phyloP scores from a whole-genome alignment of 1,140 invertebrate genomes.

The Bombus cullumanus region DNA sequence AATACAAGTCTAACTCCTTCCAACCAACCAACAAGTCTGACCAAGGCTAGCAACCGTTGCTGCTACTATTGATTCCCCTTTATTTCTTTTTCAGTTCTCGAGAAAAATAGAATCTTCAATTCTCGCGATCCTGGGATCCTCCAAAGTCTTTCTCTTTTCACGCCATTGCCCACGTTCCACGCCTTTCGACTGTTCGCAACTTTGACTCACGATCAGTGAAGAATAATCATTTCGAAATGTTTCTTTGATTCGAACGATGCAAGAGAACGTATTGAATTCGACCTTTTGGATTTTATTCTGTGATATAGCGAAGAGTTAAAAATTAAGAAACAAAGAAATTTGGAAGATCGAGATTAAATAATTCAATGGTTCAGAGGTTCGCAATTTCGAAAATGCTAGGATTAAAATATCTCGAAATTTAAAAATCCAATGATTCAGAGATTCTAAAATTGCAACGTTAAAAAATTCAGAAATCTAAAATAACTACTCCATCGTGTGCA shows the following conservation, averaged over 20 bases:
- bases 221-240: not conserved
- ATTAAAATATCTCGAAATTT: not conserved
- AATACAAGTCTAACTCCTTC: constrained; percentile 74
- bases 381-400: not conserved
- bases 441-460: not conserved
- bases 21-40: constrained; percentile 50
- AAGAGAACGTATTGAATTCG: not conserved
- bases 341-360: not conserved
- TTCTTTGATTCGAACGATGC: not conserved
- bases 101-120: constrained; percentile 78
- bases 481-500: too few species aligned
- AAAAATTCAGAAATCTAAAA: not conserved
- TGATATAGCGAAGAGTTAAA: not conserved
- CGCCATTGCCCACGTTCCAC: constrained; percentile 11
- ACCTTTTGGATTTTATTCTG: not conserved
- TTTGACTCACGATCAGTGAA: not conserved
- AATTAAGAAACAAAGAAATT: not conserved
- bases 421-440: not conserved
- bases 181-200: not conserved
- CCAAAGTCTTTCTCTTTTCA: constrained; percentile 1
- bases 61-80: constrained; percentile 68
- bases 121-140: constrained; percentile 38
- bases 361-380: not conserved
- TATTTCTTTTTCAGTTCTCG: constrained; percentile 65
- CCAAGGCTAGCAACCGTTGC: constrained; percentile 47